A percentile compares a stretch with the other conserved stretches of the same genome.
Conservation (phyloP, 2,888 invertebrate species). For the Nemapogon koenigi region DNA sequence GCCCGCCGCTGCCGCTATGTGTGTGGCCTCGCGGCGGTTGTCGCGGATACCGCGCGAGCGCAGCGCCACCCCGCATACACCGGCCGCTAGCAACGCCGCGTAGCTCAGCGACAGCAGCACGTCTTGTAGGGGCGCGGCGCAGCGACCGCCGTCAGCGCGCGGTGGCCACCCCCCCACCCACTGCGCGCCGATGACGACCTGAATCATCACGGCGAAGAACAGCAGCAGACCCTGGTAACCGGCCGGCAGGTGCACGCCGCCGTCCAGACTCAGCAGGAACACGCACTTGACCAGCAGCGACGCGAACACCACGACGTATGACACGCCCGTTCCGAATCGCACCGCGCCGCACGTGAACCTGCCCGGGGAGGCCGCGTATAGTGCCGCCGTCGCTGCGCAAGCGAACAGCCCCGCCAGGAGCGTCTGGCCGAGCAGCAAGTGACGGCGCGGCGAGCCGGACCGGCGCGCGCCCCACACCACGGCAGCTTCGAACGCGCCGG, state of each 20-base stretch:
- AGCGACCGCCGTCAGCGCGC: slow-evolving; percentile 44
- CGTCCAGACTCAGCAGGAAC: slow-evolving; percentile 89
- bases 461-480: slow-evolving; percentile 82
- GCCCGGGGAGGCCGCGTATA: slow-evolving; percentile 80
- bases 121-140: slow-evolving; percentile 73
- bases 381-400: slow-evolving; percentile 80
- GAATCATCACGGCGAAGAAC: slow-evolving; percentile 90
- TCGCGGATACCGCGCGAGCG: slow-evolving; percentile 89
- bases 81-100: slow-evolving; percentile 82
- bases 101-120: slow-evolving; percentile 81
- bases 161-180: slow-evolving; percentile 87
- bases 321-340: slow-evolving; percentile 81
- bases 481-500: slow-evolving; percentile 88
- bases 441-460: slow-evolving; percentile 82
- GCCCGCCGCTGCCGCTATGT: slow-evolving; percentile 88
- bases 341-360: slow-evolving; percentile 82
- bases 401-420: slow-evolving; percentile 83
- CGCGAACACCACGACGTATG: slow-evolving; percentile 87
- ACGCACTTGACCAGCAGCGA: slow-evolving; percentile 93
- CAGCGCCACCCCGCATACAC: slow-evolving; percentile 84
- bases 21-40: slow-evolving; percentile 92
- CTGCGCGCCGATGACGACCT: slow-evolving; percentile 84
- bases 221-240: slow-evolving; percentile 90
- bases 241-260: slow-evolving; percentile 90
- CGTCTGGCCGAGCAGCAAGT: slow-evolving; percentile 87